Evolutionary conservation across 2,888 invertebrate species (phyloP), one percentile per base, ranked within the genome.

Genomic region (Sclerodermus sp.): DNA sequence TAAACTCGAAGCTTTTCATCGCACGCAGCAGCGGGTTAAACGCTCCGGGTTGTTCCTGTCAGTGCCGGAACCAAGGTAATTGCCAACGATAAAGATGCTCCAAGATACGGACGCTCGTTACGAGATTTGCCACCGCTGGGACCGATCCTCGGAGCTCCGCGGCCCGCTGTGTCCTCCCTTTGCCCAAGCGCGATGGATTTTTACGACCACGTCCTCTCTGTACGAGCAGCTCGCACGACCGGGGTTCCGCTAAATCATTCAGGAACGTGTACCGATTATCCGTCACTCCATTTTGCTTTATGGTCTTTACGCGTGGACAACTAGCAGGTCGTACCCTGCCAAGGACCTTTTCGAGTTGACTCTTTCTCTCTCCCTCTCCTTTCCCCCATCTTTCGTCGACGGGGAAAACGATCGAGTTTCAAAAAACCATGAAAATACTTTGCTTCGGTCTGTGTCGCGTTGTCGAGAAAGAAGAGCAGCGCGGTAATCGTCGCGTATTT

Each of bases 81-180:
- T 67, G 66, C 62, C 58, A 58, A 53, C 60, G 64, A 67, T 67
- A 67, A 67, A 67, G 61, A 67, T 67, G 60, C 60, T 41, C 46
- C 4, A 54, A 64, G 56, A 58, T 64, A 63, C 56, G 60, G 54
- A 49, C 54, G 50, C 53, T 62, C 58, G 62, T 63, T 63, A 64
- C 53, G 57, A 60, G 64, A 64, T 64, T 64, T 63, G 64, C 64
- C 64, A 63, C 62, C 64, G 51, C 42, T 58, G 59, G 64, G 64
- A 62, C 62, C 58, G 59, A 57, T 55, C 45, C 60, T 23, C 47
- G 47, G 41, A 29, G 13, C 23, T 39, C 39, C 30, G 10, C 18
- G 14, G 15, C 31, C 14, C 8, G 5, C 42, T 37, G 32, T 8
- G 13, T 12, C 40, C 15, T 16, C 16, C 17, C 18, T 14, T n/a